Percentiles rank a stretch among this genome's conserved stretches.
Evolutionary conservation across 1,140 invertebrate species (phyloP).

Genomic region (Macrosteles quadrilineatus): DNA sequence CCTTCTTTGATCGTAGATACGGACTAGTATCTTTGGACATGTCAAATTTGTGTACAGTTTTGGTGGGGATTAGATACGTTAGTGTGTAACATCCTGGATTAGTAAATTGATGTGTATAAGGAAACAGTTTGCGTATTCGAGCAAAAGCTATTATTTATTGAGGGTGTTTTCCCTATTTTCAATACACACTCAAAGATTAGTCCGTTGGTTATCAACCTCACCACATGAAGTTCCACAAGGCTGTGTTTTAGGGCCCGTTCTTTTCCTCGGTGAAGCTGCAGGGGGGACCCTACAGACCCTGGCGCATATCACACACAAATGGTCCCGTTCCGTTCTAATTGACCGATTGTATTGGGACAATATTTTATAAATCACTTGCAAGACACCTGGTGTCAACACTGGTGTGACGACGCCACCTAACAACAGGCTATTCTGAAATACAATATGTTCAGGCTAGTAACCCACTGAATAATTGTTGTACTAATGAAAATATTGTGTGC

Average conservation of each 20-base stretch:
- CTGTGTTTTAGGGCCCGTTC: background rate
- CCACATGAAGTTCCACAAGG: background rate
- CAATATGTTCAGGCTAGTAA: background rate
- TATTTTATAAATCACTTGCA: slow-evolving; percentile 16
- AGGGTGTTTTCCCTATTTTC: too few species aligned
- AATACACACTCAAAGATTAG: too few species aligned
- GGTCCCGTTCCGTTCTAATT: slow-evolving; percentile 1
- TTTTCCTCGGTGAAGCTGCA: background rate
- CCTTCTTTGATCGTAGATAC: background rate
- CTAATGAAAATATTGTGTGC: background rate
- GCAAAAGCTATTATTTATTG: too few species aligned
- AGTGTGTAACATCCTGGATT: background rate
- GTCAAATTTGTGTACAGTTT: background rate
- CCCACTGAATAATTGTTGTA: background rate
- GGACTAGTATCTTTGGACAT: background rate
- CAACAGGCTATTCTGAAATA: background rate
- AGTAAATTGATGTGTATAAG: background rate
- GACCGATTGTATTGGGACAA: slow-evolving; percentile 1
- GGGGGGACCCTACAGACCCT: background rate
- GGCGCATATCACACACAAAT: background rate
- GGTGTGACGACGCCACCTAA: background rate
- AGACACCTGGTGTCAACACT: background rate
- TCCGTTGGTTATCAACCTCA: too few species aligned
- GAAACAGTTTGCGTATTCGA: background rate
- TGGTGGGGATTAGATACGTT: background rate